Evolutionary conservation across 2,113 vertebrate species (phyloP).

Genomic region (Tenrec ecaudatus): DNA sequence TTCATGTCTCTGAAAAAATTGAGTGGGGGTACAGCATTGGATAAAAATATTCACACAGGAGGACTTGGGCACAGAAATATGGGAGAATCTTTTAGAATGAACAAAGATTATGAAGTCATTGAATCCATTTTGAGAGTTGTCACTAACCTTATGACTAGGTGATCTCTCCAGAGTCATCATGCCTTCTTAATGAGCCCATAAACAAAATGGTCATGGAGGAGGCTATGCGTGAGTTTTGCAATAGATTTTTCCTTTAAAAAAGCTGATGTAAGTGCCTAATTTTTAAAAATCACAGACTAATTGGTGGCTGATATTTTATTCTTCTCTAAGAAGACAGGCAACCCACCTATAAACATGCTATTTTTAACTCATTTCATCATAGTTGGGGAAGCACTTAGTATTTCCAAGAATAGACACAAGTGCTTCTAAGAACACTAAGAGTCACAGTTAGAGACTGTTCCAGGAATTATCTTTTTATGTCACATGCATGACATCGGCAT

Average conservation of each 20-base stretch:
- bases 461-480: constrained; percentile 1
- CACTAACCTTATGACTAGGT: not conserved
- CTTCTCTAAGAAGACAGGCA: not conserved
- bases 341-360: not conserved
- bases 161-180: not conserved
- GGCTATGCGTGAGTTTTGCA: not conserved
- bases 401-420: not conserved
- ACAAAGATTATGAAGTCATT: not conserved
- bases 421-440: not conserved
- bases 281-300: not conserved
- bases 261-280: not conserved
- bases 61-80: not conserved
- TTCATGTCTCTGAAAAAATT: too few species aligned
- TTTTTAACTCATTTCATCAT: not conserved
- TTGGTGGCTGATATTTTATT: not conserved
- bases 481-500: not conserved
- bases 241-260: not conserved
- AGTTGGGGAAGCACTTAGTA: not conserved
- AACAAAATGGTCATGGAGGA: not conserved
- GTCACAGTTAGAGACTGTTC: not conserved
- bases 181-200: not conserved
- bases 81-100: not conserved
- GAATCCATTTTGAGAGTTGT: not conserved
- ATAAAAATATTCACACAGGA: not conserved
- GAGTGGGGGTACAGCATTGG: too few species aligned